A percentile compares a stretch with the other conserved stretches of the same genome.
These are phyloP conservation scores for Anneissia japonica DNA, from an alignment of 35 echinoderm and acorn worm genomes.

Conservation along the genomic window DNA sequence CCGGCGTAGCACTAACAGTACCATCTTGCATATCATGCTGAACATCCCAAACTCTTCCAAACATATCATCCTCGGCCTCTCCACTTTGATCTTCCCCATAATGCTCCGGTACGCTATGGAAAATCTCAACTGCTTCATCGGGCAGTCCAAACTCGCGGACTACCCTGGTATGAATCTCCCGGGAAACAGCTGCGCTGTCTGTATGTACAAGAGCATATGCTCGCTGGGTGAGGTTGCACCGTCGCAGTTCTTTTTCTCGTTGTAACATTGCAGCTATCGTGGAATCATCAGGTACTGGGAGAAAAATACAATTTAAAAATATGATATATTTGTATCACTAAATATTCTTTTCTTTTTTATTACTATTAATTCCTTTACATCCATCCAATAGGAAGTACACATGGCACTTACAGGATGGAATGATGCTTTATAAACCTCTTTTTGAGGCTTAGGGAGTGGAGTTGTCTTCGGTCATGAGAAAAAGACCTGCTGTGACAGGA, in stretches of 20 bases:
- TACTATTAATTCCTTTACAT: too few species aligned
- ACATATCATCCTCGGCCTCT: conserved; percentile 32
- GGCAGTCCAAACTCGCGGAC: conserved; percentile 94
- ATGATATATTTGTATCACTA: too few species aligned
- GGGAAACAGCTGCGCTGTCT: conserved; percentile 48
- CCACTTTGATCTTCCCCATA: conserved; percentile 21
- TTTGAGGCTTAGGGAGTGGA: too few species aligned
- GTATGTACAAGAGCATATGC: conserved; percentile 71
- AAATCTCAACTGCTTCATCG: conserved; percentile 87
- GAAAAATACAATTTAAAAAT: not conserved
- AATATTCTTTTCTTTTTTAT: too few species aligned
- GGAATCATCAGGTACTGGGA: conserved; percentile 72
- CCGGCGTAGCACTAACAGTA: conserved; percentile 39
- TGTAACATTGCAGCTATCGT: conserved; percentile 80
- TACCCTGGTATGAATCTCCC: conserved; percentile 70
- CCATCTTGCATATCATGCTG: not conserved
- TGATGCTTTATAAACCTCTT: too few species aligned
- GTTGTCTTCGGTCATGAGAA: too few species aligned
- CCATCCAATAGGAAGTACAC: too few species aligned
- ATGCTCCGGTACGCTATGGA: conserved; percentile 44
- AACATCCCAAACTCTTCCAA: conserved; percentile 32
- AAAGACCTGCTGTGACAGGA: too few species aligned
- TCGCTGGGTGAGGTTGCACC: conserved; percentile 56
- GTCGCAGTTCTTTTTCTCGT: conserved; percentile 81
- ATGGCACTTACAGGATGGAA: too few species aligned